phyloP scores from a whole-genome alignment of 2,797 vertebrate genomes.

The Hippopotamyrus pictus region DNA sequence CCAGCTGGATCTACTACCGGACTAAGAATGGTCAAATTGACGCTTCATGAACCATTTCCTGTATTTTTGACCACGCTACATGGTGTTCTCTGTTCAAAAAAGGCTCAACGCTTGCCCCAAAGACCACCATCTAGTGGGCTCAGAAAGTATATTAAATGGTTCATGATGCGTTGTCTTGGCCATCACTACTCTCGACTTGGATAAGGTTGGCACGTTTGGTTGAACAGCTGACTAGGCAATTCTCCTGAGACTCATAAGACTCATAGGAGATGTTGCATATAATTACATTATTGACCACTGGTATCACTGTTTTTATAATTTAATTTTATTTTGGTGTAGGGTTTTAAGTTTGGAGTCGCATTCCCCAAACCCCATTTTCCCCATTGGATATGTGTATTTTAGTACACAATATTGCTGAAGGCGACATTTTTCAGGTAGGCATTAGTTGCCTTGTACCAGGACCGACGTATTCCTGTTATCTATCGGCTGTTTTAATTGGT shows the following conservation, averaged over 20 bases:
- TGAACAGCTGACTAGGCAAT: not conserved
- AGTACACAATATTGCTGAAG: not conserved
- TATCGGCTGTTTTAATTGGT: not conserved
- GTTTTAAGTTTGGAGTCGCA: not conserved
- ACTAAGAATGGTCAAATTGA: not conserved
- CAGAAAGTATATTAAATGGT: not conserved
- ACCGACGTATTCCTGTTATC: not conserved
- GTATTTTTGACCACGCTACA: not conserved
- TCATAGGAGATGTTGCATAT: not conserved
- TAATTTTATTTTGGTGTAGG: not conserved
- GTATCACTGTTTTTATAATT: not conserved
- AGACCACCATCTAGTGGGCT: not conserved
- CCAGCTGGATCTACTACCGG: not conserved
- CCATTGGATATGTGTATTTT: not conserved
- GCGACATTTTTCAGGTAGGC: not conserved
- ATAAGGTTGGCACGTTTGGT: not conserved
- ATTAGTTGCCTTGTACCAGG: not conserved
- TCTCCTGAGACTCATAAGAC: not conserved
- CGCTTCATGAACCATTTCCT: not conserved
- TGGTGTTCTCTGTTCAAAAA: not conserved
- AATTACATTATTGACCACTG: not conserved
- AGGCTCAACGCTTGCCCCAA: not conserved
- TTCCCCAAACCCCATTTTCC: not conserved
- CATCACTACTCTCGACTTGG: not conserved
- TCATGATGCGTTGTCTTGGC: not conserved